Evolutionary conservation across 2,797 vertebrate genomes (phyloP), one percentile per base, ranked within the genome.

Genomic region (Enteromius radiatus): DNA sequence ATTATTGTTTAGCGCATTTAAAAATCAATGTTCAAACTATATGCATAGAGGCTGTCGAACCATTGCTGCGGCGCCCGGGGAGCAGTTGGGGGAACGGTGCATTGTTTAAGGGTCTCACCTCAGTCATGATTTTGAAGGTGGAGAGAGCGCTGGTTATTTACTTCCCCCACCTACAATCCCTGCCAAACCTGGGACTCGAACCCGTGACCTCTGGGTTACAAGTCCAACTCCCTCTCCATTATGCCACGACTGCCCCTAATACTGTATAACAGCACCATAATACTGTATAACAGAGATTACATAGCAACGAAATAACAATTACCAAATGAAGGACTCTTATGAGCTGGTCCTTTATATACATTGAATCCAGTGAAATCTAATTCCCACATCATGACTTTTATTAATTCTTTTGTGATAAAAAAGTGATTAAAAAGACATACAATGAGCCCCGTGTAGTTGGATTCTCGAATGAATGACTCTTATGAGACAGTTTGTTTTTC

Each of bases 11-110:
- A 63, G 59, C 0, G 6, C 14, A 63, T 63, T 63, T 63, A 31
- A 31, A 63, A 63, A 63, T 63, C 14, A 63, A 31, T 63, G 59
- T 63, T 31, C 14, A 63, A 61, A 61, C 56, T 61, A 61, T 28
- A 31, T 63, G 59, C 5, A 61, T 14, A 7, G 26, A 6, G 26
- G 26, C 5, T 63, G 12, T n/a, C n/a, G n/a, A n/a, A n/a, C n/a
- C n/a, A n/a, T n/a, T n/a, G n/a, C n/a, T n/a, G n/a, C n/a, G n/a
- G n/a, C n/a, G n/a, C n/a, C n/a, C n/a, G n/a, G n/a, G n/a, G n/a
- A n/a, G n/a, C n/a, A n/a, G n/a, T n/a, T n/a, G n/a, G n/a, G n/a
- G n/a, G n/a, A n/a, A n/a, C n/a, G n/a, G n/a, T n/a, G n/a, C n/a
- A n/a, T n/a, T n/a, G n/a, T n/a, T n/a, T n/a, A n/a, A n/a, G n/a